These are phyloP conservation scores for Poecilia velifera DNA, from an alignment of 2,797 vertebrate genomes.

Conservation along the genomic window DNA sequence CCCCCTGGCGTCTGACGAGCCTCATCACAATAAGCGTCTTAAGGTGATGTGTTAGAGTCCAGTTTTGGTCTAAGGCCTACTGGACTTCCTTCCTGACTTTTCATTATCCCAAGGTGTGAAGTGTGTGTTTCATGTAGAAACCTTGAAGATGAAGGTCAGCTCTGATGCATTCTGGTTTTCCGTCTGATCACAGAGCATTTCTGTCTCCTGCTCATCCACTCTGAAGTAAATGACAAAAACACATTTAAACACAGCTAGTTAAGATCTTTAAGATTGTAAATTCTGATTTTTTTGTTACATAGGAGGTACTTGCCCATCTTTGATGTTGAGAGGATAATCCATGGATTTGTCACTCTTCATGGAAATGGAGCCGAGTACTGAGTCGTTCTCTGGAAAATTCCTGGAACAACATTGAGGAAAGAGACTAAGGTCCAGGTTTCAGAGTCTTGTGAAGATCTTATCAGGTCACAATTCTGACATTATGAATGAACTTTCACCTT, in stretches of 20 bases:
- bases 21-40: too few relatives aligned
- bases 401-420: background rate
- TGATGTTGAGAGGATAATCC: slow-evolving; percentile 1
- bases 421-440: background rate
- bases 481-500: background rate
- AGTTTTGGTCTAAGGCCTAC: too few relatives aligned
- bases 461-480: background rate
- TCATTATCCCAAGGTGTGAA: background rate
- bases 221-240: background rate
- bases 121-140: background rate
- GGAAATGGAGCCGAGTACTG: background rate
- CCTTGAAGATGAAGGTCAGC: background rate
- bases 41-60: too few relatives aligned
- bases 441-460: background rate
- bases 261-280: background rate
- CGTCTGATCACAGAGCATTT: background rate
- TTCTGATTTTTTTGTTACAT: background rate
- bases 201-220: background rate
- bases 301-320: background rate
- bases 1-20: too few relatives aligned
- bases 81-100: background rate
- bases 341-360: background rate
- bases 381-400: background rate
- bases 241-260: background rate
- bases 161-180: background rate